These are phyloP conservation scores for Nannospalax galili DNA, from an alignment of 2,113 vertebrate genomes.

Conservation along the genomic window DNA sequence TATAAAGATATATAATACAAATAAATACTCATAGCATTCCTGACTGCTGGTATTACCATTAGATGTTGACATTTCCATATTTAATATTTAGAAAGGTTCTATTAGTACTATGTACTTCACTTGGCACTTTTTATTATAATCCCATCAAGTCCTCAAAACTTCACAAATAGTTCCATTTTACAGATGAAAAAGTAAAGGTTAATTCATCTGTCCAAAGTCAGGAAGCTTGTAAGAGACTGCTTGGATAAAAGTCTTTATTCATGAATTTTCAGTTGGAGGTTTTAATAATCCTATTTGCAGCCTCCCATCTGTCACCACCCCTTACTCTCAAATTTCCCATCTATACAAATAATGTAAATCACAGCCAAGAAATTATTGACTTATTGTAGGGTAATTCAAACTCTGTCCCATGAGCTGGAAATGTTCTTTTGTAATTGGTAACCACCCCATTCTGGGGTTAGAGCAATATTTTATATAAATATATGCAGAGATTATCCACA, in stretches of 20 bases:
- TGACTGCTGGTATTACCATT: background rate
- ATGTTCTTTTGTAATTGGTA: background rate
- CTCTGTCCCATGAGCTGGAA: background rate
- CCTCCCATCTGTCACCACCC: background rate
- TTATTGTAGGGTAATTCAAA: background rate
- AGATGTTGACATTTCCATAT: background rate
- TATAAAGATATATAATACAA: slow-evolving; percentile 9
- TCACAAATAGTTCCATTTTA: background rate
- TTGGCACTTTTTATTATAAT: background rate
- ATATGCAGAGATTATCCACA: background rate
- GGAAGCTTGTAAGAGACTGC: background rate
- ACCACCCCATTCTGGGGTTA: background rate
- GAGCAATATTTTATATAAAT: background rate
- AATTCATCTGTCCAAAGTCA: background rate
- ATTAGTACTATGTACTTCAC: background rate
- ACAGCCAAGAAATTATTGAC: background rate
- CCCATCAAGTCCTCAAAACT: background rate
- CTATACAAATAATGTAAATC: background rate
- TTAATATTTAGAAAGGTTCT: background rate
- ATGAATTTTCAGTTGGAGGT: background rate
- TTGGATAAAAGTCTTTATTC: background rate
- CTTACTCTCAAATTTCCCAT: background rate
- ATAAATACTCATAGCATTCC: background rate
- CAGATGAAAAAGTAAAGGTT: background rate
- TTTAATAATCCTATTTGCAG: background rate